Base-by-base conservation (phyloP, 2,888 invertebrate genomes). In the Oeneis ivallda region DNA sequence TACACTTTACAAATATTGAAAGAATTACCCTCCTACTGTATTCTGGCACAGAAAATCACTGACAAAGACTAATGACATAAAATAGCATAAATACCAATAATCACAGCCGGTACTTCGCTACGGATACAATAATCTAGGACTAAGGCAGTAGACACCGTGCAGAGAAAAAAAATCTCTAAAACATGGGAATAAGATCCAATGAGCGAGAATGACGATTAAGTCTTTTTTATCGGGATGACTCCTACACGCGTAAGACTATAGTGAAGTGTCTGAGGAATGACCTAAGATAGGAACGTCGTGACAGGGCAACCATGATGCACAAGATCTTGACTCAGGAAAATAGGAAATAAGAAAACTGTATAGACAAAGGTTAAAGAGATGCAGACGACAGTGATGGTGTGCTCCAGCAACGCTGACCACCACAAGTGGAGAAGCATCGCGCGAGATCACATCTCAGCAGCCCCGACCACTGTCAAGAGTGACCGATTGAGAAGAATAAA, bases 221-320 rank as follows among this genome's bases (percentile, higher is more conserved):
- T 60, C 66, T 71, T 72, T 70, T 68, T 69, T 64, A 66, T 65
- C 69, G 70, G 65, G 68, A 74, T 70, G 74, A 84, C 84, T 79
- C 84, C 84, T 84, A 85, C 85, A 82, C 83, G 80, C 80, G 79
- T 78, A 77, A 83, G 81, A 82, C 83, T 82, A 81, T 80, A 76
- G 70, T 68, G 70, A 66, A 78, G 78, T 79, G 79, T 81, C 82
- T 70, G 47, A 74, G 69, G 71, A 74, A 76, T 80, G 77, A 79
- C 71, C 73, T 76, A 71, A 78, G 72, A 72, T 73, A 70, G 63
- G 67, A 70, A 64, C 64, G 26, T 54, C 41, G 54, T 39, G 32
- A 58, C 68, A 69, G 60, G 62, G 66, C 66, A 54, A 65, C 71
- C 65, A 71, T 66, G 43, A 45, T 62, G 19, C 41, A 37, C 37